Evolutionary conservation across 2,797 vertebrate genomes (phyloP).

Genomic region (Sebastes cheni): DNA sequence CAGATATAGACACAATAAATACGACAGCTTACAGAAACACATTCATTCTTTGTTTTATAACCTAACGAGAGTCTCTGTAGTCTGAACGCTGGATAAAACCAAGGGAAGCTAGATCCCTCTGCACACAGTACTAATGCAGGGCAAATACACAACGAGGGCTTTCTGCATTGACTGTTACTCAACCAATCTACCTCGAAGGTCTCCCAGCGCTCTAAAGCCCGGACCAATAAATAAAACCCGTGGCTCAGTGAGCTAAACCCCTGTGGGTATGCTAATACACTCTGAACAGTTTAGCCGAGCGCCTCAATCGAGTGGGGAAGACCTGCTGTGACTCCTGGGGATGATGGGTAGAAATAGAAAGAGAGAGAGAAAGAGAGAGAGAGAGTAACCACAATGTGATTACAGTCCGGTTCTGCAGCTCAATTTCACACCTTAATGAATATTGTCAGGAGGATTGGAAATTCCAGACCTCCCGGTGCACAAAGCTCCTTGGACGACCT

Average conservation of each 20-base stretch:
- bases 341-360: constrained; percentile 6
- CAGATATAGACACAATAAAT: not conserved
- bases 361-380: not conserved
- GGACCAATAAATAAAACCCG: constrained; percentile 27
- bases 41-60: not conserved
- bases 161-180: not conserved
- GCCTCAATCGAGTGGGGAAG: constrained; percentile 3
- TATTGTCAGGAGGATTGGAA: constrained; percentile 26
- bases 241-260: constrained; percentile 15
- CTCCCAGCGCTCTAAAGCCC: not conserved
- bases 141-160: not conserved
- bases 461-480: constrained; percentile 10
- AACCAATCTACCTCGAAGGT: constrained; percentile 9
- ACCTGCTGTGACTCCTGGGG: constrained; percentile 28
- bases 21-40: not conserved
- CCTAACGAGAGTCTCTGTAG: not conserved
- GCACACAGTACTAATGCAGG: not conserved
- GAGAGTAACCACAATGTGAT: constrained; percentile 30
- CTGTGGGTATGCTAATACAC: constrained; percentile 24
- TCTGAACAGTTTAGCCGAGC: not conserved
- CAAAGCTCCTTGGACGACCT: not conserved
- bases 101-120: not conserved
- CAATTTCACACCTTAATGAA: constrained; percentile 58
- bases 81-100: not conserved
- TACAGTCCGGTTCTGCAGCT: constrained; percentile 15